Conservation (phyloP, 2,888 invertebrate genomes). For the Mesorhabditis spiculigera region DNA sequence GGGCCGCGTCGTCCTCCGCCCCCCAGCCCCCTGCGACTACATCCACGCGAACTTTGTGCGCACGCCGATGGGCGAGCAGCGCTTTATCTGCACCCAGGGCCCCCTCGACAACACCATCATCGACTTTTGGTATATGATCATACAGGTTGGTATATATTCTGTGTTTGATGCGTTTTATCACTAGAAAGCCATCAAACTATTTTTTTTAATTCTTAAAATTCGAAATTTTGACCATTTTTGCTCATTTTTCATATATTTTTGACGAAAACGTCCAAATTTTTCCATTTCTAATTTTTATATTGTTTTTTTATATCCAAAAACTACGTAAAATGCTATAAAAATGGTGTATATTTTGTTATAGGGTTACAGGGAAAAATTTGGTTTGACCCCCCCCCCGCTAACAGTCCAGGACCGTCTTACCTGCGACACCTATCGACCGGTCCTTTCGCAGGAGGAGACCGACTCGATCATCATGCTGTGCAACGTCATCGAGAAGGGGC, state of each 20-base stretch:
- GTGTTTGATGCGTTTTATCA: too few species aligned
- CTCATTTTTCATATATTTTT: too few species aligned
- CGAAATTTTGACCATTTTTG: too few species aligned
- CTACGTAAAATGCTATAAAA: too few species aligned
- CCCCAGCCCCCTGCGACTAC: slow-evolving; percentile 30
- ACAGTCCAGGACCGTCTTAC: not conserved
- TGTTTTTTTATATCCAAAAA: too few species aligned
- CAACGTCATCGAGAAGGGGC: slow-evolving; percentile 57
- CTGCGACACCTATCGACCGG: not conserved
- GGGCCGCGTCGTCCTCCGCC: slow-evolving; percentile 28
- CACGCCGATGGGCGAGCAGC: slow-evolving; percentile 24
- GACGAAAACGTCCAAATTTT: too few species aligned
- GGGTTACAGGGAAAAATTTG: too few species aligned
- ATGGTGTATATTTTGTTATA: too few species aligned
- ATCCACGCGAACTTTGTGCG: slow-evolving; percentile 43
- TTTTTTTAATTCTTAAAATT: too few species aligned
- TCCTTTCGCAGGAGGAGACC: slow-evolving; percentile 21
- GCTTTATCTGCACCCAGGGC: slow-evolving; percentile 43
- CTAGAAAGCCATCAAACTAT: too few species aligned
- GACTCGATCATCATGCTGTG: slow-evolving; percentile 39
- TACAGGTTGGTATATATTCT: not conserved
- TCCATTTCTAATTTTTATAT: too few species aligned
- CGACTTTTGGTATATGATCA: slow-evolving; percentile 33
- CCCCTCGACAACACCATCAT: slow-evolving; percentile 27
- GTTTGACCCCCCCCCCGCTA: too few species aligned